These are phyloP conservation scores for Himalopsyche japonica DNA, from an alignment of 2,888 invertebrate species.

Conservation along the genomic window DNA sequence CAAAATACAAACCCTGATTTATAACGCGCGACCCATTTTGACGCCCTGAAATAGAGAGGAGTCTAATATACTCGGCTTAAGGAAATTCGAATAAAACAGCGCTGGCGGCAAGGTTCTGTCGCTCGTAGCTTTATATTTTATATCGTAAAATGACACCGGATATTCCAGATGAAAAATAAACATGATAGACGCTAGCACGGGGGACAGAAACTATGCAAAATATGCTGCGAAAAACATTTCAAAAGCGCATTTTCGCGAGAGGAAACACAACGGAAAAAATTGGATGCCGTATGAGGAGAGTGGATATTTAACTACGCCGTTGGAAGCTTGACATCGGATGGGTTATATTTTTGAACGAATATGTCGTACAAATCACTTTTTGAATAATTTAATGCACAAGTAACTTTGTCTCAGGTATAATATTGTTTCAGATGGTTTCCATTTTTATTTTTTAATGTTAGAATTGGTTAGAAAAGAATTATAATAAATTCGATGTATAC, in stretches of 20 bases:
- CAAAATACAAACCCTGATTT: neutral
- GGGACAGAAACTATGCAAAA: conserved; percentile 13
- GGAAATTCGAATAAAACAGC: neutral
- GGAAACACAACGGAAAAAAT: neutral
- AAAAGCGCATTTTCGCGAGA: neutral
- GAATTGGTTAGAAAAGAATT: too few species aligned
- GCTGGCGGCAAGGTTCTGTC: neutral
- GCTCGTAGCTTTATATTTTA: neutral
- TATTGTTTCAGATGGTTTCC: too few species aligned
- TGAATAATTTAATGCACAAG: neutral
- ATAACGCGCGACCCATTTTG: neutral
- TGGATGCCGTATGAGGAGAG: neutral
- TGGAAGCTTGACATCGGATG: neutral
- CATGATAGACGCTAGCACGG: neutral
- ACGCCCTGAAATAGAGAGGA: neutral
- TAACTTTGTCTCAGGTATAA: too few species aligned
- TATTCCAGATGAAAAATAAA: neutral
- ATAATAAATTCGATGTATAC: too few species aligned
- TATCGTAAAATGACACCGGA: neutral
- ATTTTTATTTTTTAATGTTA: too few species aligned
- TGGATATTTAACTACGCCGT: neutral
- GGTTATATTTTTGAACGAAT: neutral
- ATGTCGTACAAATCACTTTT: neutral
- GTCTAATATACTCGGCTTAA: neutral
- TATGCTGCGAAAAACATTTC: neutral